Conservation (phyloP, 2,797 vertebrate genomes). For the Galaxias olidus region DNA sequence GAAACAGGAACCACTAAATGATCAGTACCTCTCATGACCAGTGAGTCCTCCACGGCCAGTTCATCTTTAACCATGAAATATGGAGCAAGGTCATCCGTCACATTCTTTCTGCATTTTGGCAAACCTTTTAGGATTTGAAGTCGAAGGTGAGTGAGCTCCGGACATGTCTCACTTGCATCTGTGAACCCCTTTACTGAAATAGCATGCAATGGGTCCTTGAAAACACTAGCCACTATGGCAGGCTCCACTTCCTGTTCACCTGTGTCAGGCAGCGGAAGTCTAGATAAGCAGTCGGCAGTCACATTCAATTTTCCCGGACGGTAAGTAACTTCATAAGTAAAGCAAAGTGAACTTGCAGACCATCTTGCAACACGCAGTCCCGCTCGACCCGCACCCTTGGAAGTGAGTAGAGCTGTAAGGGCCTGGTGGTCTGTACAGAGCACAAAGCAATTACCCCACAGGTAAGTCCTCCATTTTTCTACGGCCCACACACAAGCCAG, state of each 20-base stretch:
- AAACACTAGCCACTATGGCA: slow-evolving; percentile 2
- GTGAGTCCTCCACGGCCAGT: slow-evolving; percentile 13
- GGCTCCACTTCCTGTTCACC: too few relatives aligned
- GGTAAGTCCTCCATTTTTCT: too few relatives aligned
- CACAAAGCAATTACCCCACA: slow-evolving; percentile 15
- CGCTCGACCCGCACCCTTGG: slow-evolving; percentile 15
- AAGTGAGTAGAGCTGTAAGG: slow-evolving; percentile 15
- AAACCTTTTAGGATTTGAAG: slow-evolving; percentile 11
- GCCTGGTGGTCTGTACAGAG: slow-evolving; percentile 22
- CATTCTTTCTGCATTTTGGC: slow-evolving; percentile 7
- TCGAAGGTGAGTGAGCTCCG: slow-evolving; percentile 6
- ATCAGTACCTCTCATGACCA: slow-evolving; percentile 13
- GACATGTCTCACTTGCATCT: slow-evolving; percentile 9
- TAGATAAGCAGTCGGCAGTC: slow-evolving; percentile 17
- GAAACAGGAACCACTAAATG: background rate
- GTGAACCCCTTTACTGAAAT: slow-evolving; percentile 12
- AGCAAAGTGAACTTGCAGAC: slow-evolving; percentile 22
- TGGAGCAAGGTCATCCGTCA: slow-evolving; percentile 3
- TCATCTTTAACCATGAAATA: slow-evolving; percentile 16
- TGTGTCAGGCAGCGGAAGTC: slow-evolving; percentile 11
- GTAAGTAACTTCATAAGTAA: slow-evolving; percentile 16
- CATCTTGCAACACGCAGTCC: slow-evolving; percentile 25
- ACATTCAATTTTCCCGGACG: slow-evolving; percentile 12
- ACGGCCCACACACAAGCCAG: slow-evolving; percentile 18
- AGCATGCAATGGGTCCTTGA: slow-evolving; percentile 4